Evolutionary conservation across 2,888 invertebrate species (phyloP), one percentile per base, ranked within the genome.

Genomic region (Rambutsinella grinnellia): DNA sequence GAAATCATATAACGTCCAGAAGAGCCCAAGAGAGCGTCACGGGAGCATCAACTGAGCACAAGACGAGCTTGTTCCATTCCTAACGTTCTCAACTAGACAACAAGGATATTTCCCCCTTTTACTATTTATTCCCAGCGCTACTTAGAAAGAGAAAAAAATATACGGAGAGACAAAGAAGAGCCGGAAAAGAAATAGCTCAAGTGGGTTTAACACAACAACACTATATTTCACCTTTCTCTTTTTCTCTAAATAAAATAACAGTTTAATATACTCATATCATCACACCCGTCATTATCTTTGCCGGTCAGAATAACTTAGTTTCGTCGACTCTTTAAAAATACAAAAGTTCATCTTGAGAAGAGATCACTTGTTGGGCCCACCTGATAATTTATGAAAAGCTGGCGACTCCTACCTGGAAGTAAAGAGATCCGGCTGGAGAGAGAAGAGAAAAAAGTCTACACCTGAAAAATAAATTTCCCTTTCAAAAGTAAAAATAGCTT

Each of bases 21-120:
- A 71, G 71, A 71, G 71, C 71, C 71, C 71, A 71, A 71, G 71
- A 71, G 71, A 71, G 71, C 71, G 71, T 71, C 71, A 71, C 71
- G 71, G 71, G 71, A 71, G 67, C 67, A 67, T 60, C 71, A 71
- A 62, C n/a, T n/a, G n/a, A n/a, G n/a, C 61, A 71, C 63, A 57
- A 71, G 63, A 71, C 49, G n/a, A 57, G 62, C 58, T 61, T 61
- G 56, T 28, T 26, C 46, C 51, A 28, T 60, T 47, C 24, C 46
- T n/a, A n/a, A n/a, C n/a, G n/a, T n/a, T n/a, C n/a, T n/a, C n/a
- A n/a, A n/a, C n/a, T n/a, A n/a, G n/a, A n/a, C n/a, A n/a, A n/a
- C n/a, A n/a, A n/a, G n/a, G n/a, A n/a, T n/a, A 13, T 63, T 58
- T 69, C 44, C 44, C 15, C 36, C 56, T 24, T n/a, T 21, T 49